A percentile compares a stretch with the other conserved stretches of the same genome.
Conservation (phyloP, 2,797 vertebrate species). For the Macropodus opercularis region DNA sequence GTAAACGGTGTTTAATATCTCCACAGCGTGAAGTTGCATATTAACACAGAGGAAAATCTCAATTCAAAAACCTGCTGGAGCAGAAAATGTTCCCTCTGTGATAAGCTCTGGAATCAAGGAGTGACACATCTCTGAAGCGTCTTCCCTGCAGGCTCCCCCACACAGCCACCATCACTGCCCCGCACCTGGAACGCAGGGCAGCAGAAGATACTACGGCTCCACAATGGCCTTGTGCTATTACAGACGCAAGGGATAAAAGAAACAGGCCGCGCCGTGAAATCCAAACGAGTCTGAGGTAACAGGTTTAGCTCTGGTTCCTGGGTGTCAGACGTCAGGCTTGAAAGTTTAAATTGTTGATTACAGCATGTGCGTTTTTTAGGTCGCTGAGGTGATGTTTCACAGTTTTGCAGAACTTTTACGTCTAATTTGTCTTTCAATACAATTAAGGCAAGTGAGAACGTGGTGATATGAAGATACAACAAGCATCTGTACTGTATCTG, state of each 20-base stretch:
- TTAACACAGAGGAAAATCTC: conserved; percentile 59
- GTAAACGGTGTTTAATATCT: conserved; percentile 49
- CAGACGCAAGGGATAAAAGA: conserved; percentile 50
- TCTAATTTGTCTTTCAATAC: not conserved
- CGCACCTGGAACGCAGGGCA: conserved; percentile 63
- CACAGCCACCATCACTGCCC: conserved; percentile 15
- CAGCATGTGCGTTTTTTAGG: conserved; percentile 11
- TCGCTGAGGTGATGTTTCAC: too few species aligned
- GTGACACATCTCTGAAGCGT: conserved; percentile 71
- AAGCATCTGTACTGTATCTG: not conserved
- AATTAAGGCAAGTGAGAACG: conserved; percentile 15
- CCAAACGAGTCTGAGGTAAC: conserved; percentile 40
- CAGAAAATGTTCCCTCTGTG: conserved; percentile 71
- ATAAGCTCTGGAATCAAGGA: conserved; percentile 74
- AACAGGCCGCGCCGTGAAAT: conserved; percentile 59
- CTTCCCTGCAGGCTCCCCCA: conserved; percentile 57
- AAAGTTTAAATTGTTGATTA: conserved; percentile 11
- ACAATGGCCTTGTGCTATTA: conserved; percentile 46
- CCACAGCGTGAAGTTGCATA: conserved; percentile 30
- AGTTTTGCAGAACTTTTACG: conserved; percentile 24
- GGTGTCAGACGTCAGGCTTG: conserved; percentile 6
- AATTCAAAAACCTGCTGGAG: conserved; percentile 68
- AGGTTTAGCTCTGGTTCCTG: conserved; percentile 15
- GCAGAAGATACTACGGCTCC: conserved; percentile 39
- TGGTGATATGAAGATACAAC: not conserved